Evolutionary conservation across 2,888 invertebrate species (phyloP), one percentile per base, ranked within the genome.

Genomic region (Ceratothoa steindachneri): DNA sequence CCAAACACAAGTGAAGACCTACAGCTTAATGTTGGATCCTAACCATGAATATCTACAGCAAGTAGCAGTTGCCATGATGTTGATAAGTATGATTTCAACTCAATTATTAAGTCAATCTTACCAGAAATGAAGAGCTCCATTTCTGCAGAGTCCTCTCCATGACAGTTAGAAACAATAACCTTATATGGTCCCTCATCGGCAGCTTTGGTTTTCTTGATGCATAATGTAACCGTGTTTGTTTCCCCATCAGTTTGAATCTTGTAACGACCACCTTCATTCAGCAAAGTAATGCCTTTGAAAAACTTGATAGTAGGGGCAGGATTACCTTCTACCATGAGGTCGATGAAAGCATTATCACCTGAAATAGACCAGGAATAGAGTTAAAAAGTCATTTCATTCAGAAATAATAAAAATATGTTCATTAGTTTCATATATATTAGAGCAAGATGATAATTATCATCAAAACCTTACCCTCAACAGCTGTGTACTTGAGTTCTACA

Each of bases 121-220:
- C 95, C 95, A 82, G 97, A 97, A 77, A 99, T 97, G 85, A 95
- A 97, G 81, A 99, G 89, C 83, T 92, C 92, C 89, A 95, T 93
- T 85, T 97, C 97, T 76, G 95, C 96, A 0, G 93, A 90, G 86
- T 99, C 99, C 84, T 95, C 93, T 75, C 98, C 98, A 83, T 96
- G 93, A 81, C 91, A 90, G 85, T 98, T 97, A 83, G 92, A 92
- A 81, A 98, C 90, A 81, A 93, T 91, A 83, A 97, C 88, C 84
- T 91, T 94, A 87, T 97, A 99, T 86, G 92, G 93, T 71, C 95
- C 95, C 86, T 98, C 97, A 90, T 99, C 99, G 83, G 93, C 93
- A 66, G 95, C 93, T 84, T 97, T 95, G 81, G 95, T 90, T 87
- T 98, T 98, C 82, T 94, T 90, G 87, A 99, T 95, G 84, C 95